Percentiles rank a stretch among this genome's conserved stretches.
phyloP scores from a whole-genome alignment of 2,113 vertebrate species.

The Aptenodytes patagonicus region DNA sequence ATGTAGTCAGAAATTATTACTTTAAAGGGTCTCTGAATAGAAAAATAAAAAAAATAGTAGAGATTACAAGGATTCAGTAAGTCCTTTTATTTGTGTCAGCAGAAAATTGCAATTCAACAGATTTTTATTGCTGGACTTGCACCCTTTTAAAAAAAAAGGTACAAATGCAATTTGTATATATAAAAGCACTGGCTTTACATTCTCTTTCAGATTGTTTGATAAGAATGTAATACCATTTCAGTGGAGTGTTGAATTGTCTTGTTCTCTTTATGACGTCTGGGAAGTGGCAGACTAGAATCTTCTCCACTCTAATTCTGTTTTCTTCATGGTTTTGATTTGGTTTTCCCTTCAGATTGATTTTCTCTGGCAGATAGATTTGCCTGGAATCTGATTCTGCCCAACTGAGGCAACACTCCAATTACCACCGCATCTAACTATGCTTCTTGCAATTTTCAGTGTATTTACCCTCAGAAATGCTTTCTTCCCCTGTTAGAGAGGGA shows the following conservation, averaged over 20 bases:
- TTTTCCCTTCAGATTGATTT: constrained; percentile 13
- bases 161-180: neutral
- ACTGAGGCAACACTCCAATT: neutral
- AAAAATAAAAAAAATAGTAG: neutral
- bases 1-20: neutral
- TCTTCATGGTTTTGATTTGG: neutral
- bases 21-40: neutral
- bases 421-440: neutral
- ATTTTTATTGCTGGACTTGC: neutral
- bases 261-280: neutral
- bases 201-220: neutral
- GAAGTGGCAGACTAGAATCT: neutral
- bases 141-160: neutral
- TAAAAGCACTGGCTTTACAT: neutral
- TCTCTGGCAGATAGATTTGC: neutral
- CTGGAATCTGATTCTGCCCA: neutral
- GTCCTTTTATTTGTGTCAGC: neutral
- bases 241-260: neutral
- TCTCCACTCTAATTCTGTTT: neutral
- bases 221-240: neutral
- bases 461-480: neutral
- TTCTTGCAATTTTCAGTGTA: neutral
- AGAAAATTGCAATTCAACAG: neutral
- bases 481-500: neutral
- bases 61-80: neutral